Evolutionary conservation across 2,888 invertebrate species (phyloP), one percentile per base, ranked within the genome.

Genomic region (Dryomyza anilis): DNA sequence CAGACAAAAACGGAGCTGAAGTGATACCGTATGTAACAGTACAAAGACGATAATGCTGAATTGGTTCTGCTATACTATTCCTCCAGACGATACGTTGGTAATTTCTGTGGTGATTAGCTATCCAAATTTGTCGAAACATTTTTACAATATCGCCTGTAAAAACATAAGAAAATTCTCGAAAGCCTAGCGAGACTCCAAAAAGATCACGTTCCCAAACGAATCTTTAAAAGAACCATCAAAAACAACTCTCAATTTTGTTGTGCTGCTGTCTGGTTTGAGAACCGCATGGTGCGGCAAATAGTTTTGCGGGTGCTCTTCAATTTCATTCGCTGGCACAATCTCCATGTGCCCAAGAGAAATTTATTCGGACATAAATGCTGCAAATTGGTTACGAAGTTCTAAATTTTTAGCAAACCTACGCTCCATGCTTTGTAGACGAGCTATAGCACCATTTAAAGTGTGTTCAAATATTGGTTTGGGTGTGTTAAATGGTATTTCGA

Each of bases 1-100:
- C 70, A 6, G 67, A 65, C 14, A 69, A 55, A 30, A 64, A 69
- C 1, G 69, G 69, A 8, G 62, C 68, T 2, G 62, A 69, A 12
- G 68, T 64, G 1, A 69, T 70, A 3, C 68, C 68, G 29, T 71
- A 71, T 1, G 69, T 69, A 1, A 70, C 69, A 8, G 70, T 70
- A 16, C 66, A 65, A 8, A 69, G 12, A 7, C 68, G 64, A 58
- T 58, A 70, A 55, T 69, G 64, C 30, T 64, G 50, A 23, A 67
- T 25, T 23, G 52, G 27, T 8, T 63, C 48, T 10, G 14, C 23
- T 1, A 55, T n/a, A 8, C 36, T 50, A 30, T 56, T 46, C 33
- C 70, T 60, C 70, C 70, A n/a, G n/a, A n/a, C n/a, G n/a, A n/a
- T n/a, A n/a, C n/a, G n/a, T n/a, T n/a, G n/a, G n/a, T n/a, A n/a